phyloP scores from a whole-genome alignment of 2,888 invertebrate species.

The Reticulitermes lucifugus region DNA sequence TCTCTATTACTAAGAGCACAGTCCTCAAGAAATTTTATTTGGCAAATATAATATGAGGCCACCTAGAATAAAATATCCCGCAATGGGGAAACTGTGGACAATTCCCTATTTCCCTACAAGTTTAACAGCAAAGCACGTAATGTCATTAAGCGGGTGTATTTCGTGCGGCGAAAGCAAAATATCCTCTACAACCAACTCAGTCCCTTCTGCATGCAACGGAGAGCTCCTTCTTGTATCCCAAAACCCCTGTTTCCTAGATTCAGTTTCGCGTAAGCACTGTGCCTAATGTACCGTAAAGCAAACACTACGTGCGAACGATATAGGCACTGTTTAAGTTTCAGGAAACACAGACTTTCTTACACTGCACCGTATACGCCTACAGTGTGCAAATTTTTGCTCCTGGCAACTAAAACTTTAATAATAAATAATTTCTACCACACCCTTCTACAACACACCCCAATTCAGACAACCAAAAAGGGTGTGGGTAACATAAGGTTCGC shows the following conservation, averaged over 20 bases:
- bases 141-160: not conserved
- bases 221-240: not conserved
- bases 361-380: not conserved
- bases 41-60: not conserved
- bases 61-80: not conserved
- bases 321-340: not conserved
- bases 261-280: not conserved
- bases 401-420: not conserved
- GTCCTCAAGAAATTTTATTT: too few species aligned
- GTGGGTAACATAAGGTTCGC: not conserved
- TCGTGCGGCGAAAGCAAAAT: not conserved
- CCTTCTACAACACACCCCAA: not conserved
- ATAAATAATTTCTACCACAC: not conserved
- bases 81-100: not conserved
- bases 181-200: not conserved
- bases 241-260: not conserved
- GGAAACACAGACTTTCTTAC: not conserved
- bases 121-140: not conserved
- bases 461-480: not conserved
- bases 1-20: too few species aligned
- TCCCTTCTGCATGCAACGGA: not conserved
- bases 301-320: slow-evolving; percentile 12
- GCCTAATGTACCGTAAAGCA: slow-evolving; percentile 30
- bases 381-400: not conserved
- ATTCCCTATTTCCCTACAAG: slow-evolving; percentile 8